Percentiles rank a stretch among this genome's conserved stretches.
These are phyloP conservation scores for Psittacara wagleri DNA, from an alignment of 2,113 vertebrate genomes.

Conservation along the genomic window DNA sequence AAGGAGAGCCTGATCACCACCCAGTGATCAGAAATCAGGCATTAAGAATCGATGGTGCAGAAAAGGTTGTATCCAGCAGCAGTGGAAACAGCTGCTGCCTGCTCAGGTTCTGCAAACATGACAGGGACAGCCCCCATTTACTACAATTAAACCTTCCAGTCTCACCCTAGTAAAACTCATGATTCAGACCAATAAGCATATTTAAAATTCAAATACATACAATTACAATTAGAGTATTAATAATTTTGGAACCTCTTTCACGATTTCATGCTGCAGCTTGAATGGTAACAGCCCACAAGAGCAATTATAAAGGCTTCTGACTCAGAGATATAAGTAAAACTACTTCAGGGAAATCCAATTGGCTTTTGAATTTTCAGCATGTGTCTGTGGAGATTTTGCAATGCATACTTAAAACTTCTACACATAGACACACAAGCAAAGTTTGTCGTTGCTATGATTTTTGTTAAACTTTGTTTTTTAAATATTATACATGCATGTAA, in stretches of 20 bases:
- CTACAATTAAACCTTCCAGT: slow-evolving; percentile 8
- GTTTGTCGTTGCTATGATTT: not conserved
- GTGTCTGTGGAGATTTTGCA: not conserved
- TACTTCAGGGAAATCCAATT: not conserved
- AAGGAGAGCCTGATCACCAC: not conserved
- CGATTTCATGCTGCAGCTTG: not conserved
- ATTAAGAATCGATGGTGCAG: not conserved
- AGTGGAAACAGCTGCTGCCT: not conserved
- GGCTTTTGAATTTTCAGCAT: not conserved
- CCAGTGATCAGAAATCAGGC: not conserved
- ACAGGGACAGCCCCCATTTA: not conserved
- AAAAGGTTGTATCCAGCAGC: not conserved
- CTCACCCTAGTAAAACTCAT: slow-evolving; percentile 12
- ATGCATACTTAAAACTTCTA: not conserved
- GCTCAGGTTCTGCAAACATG: not conserved
- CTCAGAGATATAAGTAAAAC: not conserved
- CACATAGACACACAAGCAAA: not conserved
- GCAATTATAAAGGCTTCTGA: not conserved
- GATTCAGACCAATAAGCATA: slow-evolving; percentile 39
- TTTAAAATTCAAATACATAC: slow-evolving; percentile 49
- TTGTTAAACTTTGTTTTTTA: not conserved
- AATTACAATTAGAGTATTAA: slow-evolving; percentile 12
- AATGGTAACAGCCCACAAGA: not conserved
- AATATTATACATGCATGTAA: not conserved
- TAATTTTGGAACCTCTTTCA: slow-evolving; percentile 30